These are phyloP conservation scores for Callinectes sapidus DNA, from an alignment of 2,888 invertebrate genomes.

Conservation along the genomic window DNA sequence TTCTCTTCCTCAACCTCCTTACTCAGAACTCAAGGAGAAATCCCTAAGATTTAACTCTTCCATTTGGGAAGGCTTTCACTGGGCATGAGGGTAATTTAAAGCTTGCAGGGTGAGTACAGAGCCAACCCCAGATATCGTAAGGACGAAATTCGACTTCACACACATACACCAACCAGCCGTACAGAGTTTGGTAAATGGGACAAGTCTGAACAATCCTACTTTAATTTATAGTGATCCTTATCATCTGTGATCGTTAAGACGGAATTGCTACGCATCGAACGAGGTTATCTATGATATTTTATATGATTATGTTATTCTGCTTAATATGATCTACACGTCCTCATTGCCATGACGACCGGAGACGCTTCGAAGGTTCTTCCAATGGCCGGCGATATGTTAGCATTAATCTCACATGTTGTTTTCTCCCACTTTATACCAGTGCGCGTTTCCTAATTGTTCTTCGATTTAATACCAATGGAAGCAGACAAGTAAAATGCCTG, in stretches of 20 bases:
- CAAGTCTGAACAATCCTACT: conserved; percentile 62
- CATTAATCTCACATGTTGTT: neutral
- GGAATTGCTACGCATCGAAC: conserved; percentile 54
- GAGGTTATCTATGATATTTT: conserved; percentile 45
- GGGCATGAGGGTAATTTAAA: conserved; percentile 69
- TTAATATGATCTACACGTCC: neutral
- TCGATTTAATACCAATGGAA: conserved; percentile 6
- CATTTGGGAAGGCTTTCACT: conserved; percentile 68
- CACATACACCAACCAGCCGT: conserved; percentile 35
- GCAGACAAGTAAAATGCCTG: neutral
- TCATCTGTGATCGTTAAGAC: conserved; percentile 68
- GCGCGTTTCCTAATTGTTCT: neutral
- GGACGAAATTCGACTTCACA: conserved; percentile 43
- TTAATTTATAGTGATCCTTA: conserved; percentile 70
- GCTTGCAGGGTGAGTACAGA: conserved; percentile 49
- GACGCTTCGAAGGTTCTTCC: neutral
- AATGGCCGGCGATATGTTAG: neutral
- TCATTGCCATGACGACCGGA: neutral
- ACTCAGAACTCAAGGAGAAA: conserved; percentile 60
- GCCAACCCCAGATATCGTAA: conserved; percentile 53
- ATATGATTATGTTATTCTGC: conserved; percentile 39
- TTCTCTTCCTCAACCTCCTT: conserved; percentile 55
- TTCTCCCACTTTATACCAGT: neutral
- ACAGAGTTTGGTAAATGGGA: conserved; percentile 51
- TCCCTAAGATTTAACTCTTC: conserved; percentile 70